Conservation (phyloP, 2,888 invertebrate genomes). For the Philonicus albiceps region DNA sequence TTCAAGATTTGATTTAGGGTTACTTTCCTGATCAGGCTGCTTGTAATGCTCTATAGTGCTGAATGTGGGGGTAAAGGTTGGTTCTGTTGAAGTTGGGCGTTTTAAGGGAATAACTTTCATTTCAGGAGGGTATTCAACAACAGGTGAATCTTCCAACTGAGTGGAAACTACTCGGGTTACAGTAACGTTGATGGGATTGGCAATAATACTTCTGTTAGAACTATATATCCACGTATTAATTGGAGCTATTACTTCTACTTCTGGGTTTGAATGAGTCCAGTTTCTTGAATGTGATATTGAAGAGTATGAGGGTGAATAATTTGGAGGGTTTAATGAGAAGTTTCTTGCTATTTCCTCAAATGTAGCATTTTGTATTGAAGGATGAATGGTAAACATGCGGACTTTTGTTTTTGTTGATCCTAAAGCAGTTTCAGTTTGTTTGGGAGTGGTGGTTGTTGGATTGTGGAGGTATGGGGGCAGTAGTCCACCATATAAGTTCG, state of each 20-base stretch:
- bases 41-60: constrained; percentile 54
- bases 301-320: constrained; percentile 58
- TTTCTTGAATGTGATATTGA: constrained; percentile 56
- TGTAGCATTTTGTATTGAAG: constrained; percentile 52
- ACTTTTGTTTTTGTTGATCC: constrained; percentile 49
- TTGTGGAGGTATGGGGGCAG: constrained; percentile 48
- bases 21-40: not conserved
- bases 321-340: constrained; percentile 22
- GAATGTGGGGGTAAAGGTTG: constrained; percentile 42
- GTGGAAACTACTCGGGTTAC: not conserved
- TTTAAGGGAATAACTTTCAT: not conserved
- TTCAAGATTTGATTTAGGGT: not conserved
- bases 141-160: not conserved
- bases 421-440: not conserved
- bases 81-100: constrained; percentile 1
- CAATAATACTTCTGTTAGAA: not conserved
- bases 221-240: not conserved
- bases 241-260: not conserved
- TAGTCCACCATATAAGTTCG: constrained; percentile 50
- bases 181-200: not conserved
- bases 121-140: not conserved
- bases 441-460: not conserved
- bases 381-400: constrained; percentile 53
- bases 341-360: constrained; percentile 43
- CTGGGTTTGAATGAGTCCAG: not conserved